These are phyloP conservation scores for Leptopilina syphax DNA, from an alignment of 2,888 invertebrate species.

Conservation along the genomic window DNA sequence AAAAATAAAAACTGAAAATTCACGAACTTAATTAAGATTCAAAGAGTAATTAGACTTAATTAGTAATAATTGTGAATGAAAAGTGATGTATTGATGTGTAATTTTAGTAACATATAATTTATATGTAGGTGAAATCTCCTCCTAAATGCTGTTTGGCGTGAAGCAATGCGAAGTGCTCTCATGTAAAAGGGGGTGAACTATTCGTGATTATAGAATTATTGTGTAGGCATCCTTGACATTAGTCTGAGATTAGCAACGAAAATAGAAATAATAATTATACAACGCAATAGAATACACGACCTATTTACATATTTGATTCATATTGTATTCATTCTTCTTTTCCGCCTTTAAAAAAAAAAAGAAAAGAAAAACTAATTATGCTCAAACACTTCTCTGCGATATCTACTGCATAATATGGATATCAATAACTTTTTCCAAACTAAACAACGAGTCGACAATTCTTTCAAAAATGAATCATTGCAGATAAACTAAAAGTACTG, in stretches of 20 bases:
- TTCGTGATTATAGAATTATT: constrained; percentile 34
- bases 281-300: too few species aligned
- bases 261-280: not conserved
- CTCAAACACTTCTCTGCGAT: too few species aligned
- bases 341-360: too few species aligned
- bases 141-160: not conserved
- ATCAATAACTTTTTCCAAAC: too few species aligned
- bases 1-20: too few species aligned
- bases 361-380: too few species aligned
- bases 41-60: not conserved
- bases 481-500: too few species aligned
- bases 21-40: too few species aligned
- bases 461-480: too few species aligned
- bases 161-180: constrained; percentile 21
- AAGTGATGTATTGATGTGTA: not conserved
- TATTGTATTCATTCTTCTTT: not conserved
- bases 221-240: constrained; percentile 31
- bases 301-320: not conserved
- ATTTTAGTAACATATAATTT: constrained; percentile 11
- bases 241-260: constrained; percentile 5
- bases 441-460: too few species aligned
- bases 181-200: not conserved
- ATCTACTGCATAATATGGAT: too few species aligned
- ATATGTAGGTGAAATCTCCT: constrained; percentile 15
- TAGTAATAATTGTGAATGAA: not conserved